These are phyloP conservation scores for Cichlasoma orientale DNA, from an alignment of 2,797 vertebrate species.

Conservation along the genomic window DNA sequence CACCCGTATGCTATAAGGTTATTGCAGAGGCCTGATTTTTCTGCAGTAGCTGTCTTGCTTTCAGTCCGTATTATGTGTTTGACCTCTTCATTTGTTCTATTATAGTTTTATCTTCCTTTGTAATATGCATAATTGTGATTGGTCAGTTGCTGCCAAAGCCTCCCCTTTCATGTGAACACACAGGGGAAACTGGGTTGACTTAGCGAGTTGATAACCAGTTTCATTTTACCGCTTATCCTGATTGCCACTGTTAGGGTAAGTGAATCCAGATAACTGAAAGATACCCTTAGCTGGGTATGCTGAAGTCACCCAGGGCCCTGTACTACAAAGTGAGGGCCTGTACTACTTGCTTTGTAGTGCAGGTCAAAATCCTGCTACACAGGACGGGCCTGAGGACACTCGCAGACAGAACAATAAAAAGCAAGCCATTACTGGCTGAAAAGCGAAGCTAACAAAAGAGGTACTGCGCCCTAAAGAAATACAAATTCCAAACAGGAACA, in stretches of 20 bases:
- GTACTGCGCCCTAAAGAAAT: neutral
- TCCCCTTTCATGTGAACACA: neutral
- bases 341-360: neutral
- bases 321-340: neutral
- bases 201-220: neutral
- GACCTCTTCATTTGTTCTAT: fast-evolving
- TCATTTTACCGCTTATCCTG: neutral
- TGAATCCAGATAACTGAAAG: neutral
- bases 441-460: neutral
- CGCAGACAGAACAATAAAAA: neutral
- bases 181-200: neutral
- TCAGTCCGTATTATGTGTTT: neutral
- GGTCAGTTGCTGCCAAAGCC: neutral
- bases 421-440: fast-evolving
- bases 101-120: neutral
- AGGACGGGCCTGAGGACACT: neutral
- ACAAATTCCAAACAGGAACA: neutral
- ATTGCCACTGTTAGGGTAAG: neutral
- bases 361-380: neutral
- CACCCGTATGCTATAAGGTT: neutral
- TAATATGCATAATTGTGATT: neutral
- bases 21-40: neutral
- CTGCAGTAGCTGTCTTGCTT: fast-evolving
- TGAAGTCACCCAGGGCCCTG: fast-evolving
- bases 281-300: neutral